Evolutionary conservation across 2,888 invertebrate genomes (phyloP).

Genomic region (Mythimna pallens): DNA sequence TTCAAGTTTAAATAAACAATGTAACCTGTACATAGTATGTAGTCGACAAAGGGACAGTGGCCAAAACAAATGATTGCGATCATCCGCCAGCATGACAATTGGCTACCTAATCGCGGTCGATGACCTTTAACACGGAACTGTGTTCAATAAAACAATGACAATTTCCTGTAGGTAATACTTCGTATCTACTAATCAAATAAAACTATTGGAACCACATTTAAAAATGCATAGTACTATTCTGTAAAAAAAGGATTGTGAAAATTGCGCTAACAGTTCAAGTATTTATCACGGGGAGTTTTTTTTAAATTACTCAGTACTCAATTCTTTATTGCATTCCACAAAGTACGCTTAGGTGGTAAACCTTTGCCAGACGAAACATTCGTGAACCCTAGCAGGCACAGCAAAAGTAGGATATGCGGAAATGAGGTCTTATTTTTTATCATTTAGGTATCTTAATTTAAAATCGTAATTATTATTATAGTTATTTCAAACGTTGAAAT

Average conservation of each 20-base stretch:
- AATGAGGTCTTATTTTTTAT: too few relatives aligned
- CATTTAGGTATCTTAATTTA: too few relatives aligned
- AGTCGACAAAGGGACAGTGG: constrained; percentile 1
- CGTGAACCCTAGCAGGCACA: too few relatives aligned
- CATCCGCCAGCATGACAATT: constrained; percentile 54
- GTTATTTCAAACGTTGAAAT: not conserved
- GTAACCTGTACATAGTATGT: not conserved
- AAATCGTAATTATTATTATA: too few relatives aligned
- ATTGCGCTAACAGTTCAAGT: not conserved
- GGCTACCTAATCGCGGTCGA: constrained; percentile 29
- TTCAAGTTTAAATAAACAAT: constrained; percentile 3
- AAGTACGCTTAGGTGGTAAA: too few relatives aligned
- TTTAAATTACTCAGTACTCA: not conserved
- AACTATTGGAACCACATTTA: not conserved
- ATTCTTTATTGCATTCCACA: too few relatives aligned
- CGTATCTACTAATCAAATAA: not conserved
- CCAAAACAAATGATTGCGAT: constrained; percentile 48
- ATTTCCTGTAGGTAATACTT: not conserved
- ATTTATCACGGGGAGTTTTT: not conserved
- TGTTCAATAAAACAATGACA: constrained; percentile 19
- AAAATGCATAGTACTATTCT: not conserved
- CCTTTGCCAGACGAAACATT: too few relatives aligned
- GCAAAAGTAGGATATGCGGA: too few relatives aligned
- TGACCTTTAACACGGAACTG: constrained; percentile 27
- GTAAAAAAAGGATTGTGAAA: too few relatives aligned